A percentile compares a stretch with the other conserved stretches of the same genome.
phyloP scores from a whole-genome alignment of 2,113 vertebrate species.

The Porphyrio hochstetteri region DNA sequence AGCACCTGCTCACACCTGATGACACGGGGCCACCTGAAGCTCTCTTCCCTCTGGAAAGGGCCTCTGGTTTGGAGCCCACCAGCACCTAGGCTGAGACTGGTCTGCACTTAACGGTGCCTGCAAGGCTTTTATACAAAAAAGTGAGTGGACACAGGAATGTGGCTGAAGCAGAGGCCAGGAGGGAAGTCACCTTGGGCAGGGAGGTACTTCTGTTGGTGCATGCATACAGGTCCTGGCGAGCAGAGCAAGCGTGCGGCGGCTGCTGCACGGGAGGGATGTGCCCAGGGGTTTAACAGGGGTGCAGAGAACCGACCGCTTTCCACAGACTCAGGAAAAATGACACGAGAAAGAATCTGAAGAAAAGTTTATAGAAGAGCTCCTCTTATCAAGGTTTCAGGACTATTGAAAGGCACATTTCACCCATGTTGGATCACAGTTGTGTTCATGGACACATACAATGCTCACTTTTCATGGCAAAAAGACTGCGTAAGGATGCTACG shows the following conservation, averaged over 20 bases:
- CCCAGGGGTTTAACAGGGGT: not conserved
- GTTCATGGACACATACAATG: not conserved
- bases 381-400: slow-evolving; percentile 17
- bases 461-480: slow-evolving; percentile 1
- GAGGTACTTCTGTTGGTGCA: not conserved
- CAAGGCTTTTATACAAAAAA: not conserved
- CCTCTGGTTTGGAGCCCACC: not conserved
- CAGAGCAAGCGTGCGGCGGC: not conserved
- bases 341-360: not conserved
- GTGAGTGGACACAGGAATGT: not conserved
- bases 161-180: not conserved
- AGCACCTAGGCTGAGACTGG: not conserved
- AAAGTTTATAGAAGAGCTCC: slow-evolving; percentile 61
- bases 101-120: not conserved
- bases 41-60: not conserved
- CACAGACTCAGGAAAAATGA: not conserved
- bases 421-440: not conserved
- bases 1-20: not conserved
- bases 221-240: fast-evolving
- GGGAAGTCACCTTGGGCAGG: not conserved
- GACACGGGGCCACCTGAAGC: not conserved
- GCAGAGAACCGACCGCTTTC: not conserved
- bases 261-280: not conserved
- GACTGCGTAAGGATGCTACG: not conserved
- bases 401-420: slow-evolving; percentile 59